A percentile compares a stretch with the other conserved stretches of the same genome.
These are phyloP conservation scores for Caenorhabditis sp. DNA, from an alignment of 2,888 invertebrate genomes.

Conservation along the genomic window DNA sequence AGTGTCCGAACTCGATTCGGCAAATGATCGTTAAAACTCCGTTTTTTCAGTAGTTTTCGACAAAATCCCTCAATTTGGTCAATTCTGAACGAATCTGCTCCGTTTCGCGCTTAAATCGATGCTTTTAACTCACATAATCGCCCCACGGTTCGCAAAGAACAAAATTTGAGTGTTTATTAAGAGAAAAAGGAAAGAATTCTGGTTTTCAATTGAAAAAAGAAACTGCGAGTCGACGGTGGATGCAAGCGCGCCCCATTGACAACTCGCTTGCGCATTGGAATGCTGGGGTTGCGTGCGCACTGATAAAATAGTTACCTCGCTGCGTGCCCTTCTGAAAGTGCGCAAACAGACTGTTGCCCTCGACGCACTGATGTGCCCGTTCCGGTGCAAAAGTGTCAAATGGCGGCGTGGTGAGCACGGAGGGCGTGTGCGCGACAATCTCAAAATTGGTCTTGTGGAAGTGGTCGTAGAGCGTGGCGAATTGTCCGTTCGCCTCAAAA, in stretches of 20 bases:
- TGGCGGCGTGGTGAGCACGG: not conserved
- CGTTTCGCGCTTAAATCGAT: no score
- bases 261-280: no score
- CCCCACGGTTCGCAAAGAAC: no score
- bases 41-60: no score
- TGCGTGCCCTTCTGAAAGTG: conserved; percentile 7
- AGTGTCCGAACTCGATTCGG: no score
- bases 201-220: no score
- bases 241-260: no score
- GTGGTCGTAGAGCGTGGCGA: conserved; percentile 48
- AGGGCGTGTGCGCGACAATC: not conserved
- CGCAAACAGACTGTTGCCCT: not conserved
- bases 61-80: no score
- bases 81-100: no score
- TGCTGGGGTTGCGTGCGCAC: not conserved
- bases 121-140: no score
- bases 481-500: not conserved
- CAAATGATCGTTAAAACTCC: no score
- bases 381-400: conserved; percentile 21
- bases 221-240: no score
- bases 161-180: not conserved
- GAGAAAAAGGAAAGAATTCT: not conserved
- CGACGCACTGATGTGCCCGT: conserved; percentile 24
- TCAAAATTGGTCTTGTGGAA: conserved; percentile 46
- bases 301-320: not conserved